Evolutionary conservation across 35 echinoderm and acorn worm genomes (phyloP), one percentile per base, ranked within the genome.

Genomic region (Lytechinus variegatus): DNA sequence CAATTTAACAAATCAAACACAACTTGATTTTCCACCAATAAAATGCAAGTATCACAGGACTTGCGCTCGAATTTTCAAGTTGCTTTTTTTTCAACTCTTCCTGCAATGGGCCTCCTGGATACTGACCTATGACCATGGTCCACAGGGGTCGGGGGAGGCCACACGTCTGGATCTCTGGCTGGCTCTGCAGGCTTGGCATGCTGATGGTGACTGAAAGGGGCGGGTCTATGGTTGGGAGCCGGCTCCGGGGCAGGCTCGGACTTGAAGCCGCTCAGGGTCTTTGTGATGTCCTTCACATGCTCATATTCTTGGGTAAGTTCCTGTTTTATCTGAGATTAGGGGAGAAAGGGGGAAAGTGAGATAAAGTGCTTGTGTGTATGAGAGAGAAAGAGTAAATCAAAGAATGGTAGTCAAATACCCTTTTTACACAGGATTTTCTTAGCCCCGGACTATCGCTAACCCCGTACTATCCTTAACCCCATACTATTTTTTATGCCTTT

Each of bases 61-160:
- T n/a, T n/a, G n/a, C n/a, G n/a, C n/a, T n/a, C n/a, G n/a, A n/a
- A n/a, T n/a, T n/a, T n/a, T n/a, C n/a, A n/a, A n/a, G n/a, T n/a
- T n/a, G n/a, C n/a, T n/a, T n/a, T n/a, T n/a, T n/a, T n/a, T n/a
- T n/a, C n/a, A n/a, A n/a, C 0, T 44, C 33, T 44, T 44, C 33
- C 33, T 44, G 33, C 33, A 44, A 44, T 44, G 33, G 33, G 33
- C 33, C 33, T 44, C 33, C 11, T 56, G 55, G 11, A 56, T 87
- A 27, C 89, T 61, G 28, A 97, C 97, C 95, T 97, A 86, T 99
- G 98, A 88, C 98, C 98, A 86, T 99, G 98, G 91, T 99, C 98
- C 29, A 99, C 97, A 56, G 98, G 98, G 55, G 98, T 99, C 57
- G 98, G 98, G 55, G 98, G 98, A 52, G 98, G 98, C 98, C 98